Evolutionary conservation across 2,113 vertebrate genomes (phyloP), one percentile per base, ranked within the genome.

Genomic region (Amazona guildingii): DNA sequence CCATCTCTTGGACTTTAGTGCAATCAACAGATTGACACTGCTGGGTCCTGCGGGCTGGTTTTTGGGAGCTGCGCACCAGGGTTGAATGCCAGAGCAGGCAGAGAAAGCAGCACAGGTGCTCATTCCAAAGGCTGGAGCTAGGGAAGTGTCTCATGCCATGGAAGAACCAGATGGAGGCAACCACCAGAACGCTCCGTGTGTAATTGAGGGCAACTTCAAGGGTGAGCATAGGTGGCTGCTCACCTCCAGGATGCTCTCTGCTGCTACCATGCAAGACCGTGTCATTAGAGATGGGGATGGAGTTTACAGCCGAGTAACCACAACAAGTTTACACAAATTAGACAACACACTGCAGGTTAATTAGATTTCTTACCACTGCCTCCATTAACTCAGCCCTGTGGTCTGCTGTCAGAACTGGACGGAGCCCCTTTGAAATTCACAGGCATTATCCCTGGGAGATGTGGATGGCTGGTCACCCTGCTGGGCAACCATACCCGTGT

Each of bases 291-390:
- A 90, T 35, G 54, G 28, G 68, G n/a, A 94, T 73, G 51, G 73
- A 74, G 84, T 94, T 91, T 93, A 91, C 86, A 97, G 97, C n/a
- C 79, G 93, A 95, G 87, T 94, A 95, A 91, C 82, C 92, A 94
- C 92, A 94, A 96, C 92, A 86, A 91, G 92, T 95, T 94, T 59
- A 76, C 84, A 86, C 90, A 97, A 94, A 97, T 97, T 93, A 96
- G 94, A 91, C 86, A 92, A 83, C 80, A 48, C 80, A 69, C 93
- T 86, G 61, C 37, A 83, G 93, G 97, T 96, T 97, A 97, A 97
- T 97, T 91, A 92, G 88, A 96, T 96, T 95, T 94, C 69, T 91
- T 79, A 83, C 82, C 1, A 0, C 94, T 86, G 82, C 83, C 69
- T 74, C 74, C 92, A 89, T 95, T 92, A 94, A 83, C 78, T 83